Evolutionary conservation across 2,888 invertebrate species (phyloP).

Genomic region (Leptopilina myrica): DNA sequence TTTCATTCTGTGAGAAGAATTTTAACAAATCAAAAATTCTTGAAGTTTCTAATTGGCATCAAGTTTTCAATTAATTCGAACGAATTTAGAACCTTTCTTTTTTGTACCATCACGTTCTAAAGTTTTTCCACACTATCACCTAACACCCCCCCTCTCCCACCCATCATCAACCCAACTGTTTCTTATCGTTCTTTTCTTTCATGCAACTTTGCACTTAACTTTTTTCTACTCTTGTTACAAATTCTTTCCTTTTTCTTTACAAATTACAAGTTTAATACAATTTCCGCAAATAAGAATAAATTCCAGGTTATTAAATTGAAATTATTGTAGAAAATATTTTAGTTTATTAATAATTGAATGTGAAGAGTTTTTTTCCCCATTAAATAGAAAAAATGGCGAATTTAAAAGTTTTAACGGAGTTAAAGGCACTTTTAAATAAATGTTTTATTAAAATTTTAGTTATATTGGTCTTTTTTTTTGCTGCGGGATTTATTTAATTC

Average conservation of each 20-base stretch:
- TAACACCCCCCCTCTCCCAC: too few species aligned
- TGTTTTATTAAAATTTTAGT: too few species aligned
- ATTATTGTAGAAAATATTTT: background rate
- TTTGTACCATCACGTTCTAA: conserved; percentile 2
- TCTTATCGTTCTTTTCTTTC: conserved; percentile 2
- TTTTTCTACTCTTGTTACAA: conserved; percentile 11
- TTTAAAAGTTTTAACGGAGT: too few species aligned
- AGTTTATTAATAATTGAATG: background rate
- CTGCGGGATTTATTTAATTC: too few species aligned
- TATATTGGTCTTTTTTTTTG: too few species aligned
- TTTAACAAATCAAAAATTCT: background rate
- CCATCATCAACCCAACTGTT: background rate
- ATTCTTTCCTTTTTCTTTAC: background rate
- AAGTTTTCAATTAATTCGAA: conserved; percentile 47
- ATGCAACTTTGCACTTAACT: conserved; percentile 6
- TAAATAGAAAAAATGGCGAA: too few species aligned
- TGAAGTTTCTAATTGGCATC: conserved; percentile 47
- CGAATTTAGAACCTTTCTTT: background rate
- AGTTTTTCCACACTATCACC: conserved; percentile 14
- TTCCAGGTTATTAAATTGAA: background rate
- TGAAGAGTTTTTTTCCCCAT: too few species aligned
- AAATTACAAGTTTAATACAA: conserved; percentile 24
- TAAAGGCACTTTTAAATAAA: too few species aligned
- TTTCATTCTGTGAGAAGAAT: background rate
- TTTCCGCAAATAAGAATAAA: background rate